Conservation (phyloP, 2,113 vertebrate species). For the Asarcornis scutulata region DNA sequence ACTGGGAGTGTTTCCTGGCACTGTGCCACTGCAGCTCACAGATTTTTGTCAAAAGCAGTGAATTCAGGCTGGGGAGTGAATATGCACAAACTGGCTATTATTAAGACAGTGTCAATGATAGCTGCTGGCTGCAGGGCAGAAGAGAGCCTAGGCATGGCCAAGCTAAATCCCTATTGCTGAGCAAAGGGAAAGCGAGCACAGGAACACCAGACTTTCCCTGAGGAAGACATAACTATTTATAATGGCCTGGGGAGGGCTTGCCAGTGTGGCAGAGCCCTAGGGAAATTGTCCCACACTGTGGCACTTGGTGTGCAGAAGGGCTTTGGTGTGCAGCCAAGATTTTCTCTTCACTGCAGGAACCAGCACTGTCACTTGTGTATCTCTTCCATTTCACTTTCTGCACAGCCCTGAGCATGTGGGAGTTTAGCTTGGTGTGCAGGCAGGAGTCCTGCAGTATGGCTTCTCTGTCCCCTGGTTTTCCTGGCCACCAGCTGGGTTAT, state of each 20-base stretch:
- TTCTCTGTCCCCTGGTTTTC: too few species aligned
- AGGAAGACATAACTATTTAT: rapidly evolving
- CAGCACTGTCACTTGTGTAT: neutral
- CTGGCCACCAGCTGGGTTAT: neutral
- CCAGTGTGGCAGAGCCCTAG: rapidly evolving
- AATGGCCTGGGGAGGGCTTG: neutral
- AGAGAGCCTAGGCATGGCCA: neutral
- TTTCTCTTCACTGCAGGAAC: neutral
- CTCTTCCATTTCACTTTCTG: neutral
- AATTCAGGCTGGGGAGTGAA: neutral
- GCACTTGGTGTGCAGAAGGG: neutral
- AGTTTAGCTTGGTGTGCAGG: neutral
- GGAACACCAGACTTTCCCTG: neutral
- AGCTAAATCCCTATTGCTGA: neutral
- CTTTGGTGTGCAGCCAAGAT: neutral
- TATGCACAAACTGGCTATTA: neutral
- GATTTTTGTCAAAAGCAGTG: neutral
- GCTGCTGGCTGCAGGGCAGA: neutral
- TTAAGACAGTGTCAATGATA: neutral
- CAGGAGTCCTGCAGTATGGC: neutral
- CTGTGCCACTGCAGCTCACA: neutral
- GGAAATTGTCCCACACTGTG: neutral
- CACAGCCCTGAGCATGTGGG: rapidly evolving
- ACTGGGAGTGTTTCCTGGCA: too few species aligned
- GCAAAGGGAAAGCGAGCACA: neutral